These are phyloP conservation scores for Sycophila sp. DNA, from an alignment of 1,140 invertebrate species.

Conservation along the genomic window DNA sequence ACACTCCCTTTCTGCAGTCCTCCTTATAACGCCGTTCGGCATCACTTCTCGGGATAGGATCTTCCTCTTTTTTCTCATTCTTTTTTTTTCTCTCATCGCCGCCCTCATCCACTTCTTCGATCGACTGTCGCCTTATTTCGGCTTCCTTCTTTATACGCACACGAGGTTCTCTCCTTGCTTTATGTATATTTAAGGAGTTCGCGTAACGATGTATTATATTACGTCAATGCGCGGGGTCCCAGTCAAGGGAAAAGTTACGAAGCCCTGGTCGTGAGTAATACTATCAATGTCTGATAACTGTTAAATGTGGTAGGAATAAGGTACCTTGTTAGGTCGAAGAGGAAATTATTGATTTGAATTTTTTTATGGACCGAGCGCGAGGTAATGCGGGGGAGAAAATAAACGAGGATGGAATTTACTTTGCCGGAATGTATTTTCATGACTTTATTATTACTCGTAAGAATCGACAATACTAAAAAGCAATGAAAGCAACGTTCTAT, in stretches of 20 bases:
- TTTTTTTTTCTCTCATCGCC: conserved; percentile 19
- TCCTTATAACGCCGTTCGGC: conserved; percentile 28
- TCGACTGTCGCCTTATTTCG: conserved; percentile 43
- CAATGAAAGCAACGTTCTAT: no score
- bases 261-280: neutral
- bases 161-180: conserved; percentile 4
- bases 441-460: no score
- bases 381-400: no score
- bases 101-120: conserved; percentile 29
- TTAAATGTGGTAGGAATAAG: neutral
- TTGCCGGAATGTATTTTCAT: no score
- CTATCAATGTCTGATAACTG: neutral
- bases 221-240: neutral
- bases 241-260: neutral
- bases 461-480: no score
- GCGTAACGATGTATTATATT: neutral
- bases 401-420: no score
- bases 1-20: conserved; percentile 21
- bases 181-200: conserved; percentile 5
- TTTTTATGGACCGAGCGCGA: no score
- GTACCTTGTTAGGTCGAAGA: neutral
- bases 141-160: conserved; percentile 38
- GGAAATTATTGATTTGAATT: neutral
- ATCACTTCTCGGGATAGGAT: conserved; percentile 30
- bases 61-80: conserved; percentile 17